These are phyloP conservation scores for Torymus texanus DNA, from an alignment of 2,888 invertebrate species.

Conservation along the genomic window DNA sequence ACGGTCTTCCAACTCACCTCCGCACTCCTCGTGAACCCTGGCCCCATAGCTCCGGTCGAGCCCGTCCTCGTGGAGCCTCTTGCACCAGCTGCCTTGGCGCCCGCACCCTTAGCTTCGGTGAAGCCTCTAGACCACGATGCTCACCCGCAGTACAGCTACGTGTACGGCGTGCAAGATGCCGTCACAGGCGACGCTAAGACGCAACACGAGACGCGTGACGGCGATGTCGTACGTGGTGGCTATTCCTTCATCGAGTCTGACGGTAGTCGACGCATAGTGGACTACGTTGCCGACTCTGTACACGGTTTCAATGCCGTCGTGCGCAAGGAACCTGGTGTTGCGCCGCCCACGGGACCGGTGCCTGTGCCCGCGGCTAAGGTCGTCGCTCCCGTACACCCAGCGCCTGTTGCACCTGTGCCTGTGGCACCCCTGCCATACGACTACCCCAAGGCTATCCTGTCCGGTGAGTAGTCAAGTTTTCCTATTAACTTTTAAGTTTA, in stretches of 20 bases:
- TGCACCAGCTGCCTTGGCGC: background rate
- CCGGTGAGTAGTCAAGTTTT: slow-evolving; percentile 14
- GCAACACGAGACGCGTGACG: slow-evolving; percentile 70
- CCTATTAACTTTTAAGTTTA: no score
- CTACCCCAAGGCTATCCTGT: background rate
- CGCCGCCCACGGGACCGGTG: slow-evolving; percentile 54
- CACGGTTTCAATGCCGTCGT: slow-evolving; percentile 72
- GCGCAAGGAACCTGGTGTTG: slow-evolving; percentile 68
- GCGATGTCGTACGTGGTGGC: slow-evolving; percentile 71
- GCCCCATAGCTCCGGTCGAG: background rate
- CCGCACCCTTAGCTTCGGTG: background rate
- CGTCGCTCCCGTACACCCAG: background rate
- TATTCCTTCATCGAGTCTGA: slow-evolving; percentile 76
- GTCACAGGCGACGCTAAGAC: slow-evolving; percentile 70
- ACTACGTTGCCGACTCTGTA: slow-evolving; percentile 70
- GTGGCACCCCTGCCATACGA: background rate
- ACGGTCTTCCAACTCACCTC: slow-evolving; percentile 8
- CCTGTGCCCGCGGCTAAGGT: slow-evolving; percentile 41
- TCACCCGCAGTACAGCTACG: slow-evolving; percentile 71
- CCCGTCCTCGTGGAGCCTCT: background rate
- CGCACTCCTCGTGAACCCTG: slow-evolving; percentile 29
- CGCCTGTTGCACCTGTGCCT: slow-evolving; percentile 2
- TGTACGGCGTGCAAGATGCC: slow-evolving; percentile 69
- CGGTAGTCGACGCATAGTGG: slow-evolving; percentile 72
- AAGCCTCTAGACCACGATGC: slow-evolving; percentile 7